A percentile compares a stretch with the other conserved stretches of the same genome.
Evolutionary conservation across 23 tunicate genomes (phyloP).

Genomic region (Clavelina lepadiformis): DNA sequence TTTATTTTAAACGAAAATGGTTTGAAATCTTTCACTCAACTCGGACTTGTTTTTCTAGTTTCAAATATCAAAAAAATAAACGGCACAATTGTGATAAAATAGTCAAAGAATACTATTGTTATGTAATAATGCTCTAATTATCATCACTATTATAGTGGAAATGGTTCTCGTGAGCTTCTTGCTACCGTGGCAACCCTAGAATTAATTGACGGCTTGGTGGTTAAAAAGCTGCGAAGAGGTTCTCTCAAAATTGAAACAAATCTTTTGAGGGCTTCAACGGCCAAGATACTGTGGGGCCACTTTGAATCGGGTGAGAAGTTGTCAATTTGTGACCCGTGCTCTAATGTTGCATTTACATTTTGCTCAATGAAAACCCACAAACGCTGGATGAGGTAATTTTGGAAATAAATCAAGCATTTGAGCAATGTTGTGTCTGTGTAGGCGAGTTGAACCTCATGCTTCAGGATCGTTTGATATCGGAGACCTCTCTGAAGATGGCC

Average conservation of each 20-base stretch:
- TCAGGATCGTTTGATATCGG: constrained; percentile 42
- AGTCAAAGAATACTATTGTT: no score
- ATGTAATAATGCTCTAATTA: no score
- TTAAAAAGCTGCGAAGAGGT: constrained; percentile 34
- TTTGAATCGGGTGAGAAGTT: constrained; percentile 29
- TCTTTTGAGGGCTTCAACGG: constrained; percentile 36
- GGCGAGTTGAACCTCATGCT: constrained; percentile 51
- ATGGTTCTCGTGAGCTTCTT: constrained; percentile 30
- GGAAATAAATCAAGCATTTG: not conserved
- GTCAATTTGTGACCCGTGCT: not conserved
- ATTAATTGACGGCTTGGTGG: constrained; percentile 49
- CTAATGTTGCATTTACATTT: no score
- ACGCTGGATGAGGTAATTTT: not conserved
- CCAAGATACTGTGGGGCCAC: constrained; percentile 23
- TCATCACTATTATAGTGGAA: constrained; percentile 12
- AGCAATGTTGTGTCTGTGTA: not conserved
- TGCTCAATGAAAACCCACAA: no score
- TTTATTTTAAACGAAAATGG: no score
- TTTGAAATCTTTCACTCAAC: no score
- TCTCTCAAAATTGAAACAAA: constrained; percentile 42
- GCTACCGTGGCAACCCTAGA: constrained; percentile 29
- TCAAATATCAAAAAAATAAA: no score
- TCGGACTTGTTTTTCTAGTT: no score
- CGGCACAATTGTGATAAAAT: no score
- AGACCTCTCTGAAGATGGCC: constrained; percentile 55